phyloP scores from a whole-genome alignment of 2,888 invertebrate species.

The Lithophane semibrunnea region DNA sequence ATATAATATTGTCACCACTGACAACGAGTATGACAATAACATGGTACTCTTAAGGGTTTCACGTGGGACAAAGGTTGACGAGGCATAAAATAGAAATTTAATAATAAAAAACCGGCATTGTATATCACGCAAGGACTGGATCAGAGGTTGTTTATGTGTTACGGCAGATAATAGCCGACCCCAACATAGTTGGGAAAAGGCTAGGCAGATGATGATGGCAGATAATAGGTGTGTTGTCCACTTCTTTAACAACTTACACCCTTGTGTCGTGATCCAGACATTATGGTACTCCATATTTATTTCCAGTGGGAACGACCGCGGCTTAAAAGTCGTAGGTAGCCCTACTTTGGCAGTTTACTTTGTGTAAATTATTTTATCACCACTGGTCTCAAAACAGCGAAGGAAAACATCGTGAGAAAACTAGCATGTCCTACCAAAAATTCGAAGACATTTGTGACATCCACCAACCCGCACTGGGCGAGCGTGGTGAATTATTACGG shows the following conservation, averaged over 20 bases:
- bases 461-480: too few relatives aligned
- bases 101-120: constrained; percentile 14
- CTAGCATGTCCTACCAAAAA: neutral
- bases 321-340: neutral
- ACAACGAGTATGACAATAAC: constrained; percentile 25
- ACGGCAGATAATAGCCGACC: neutral
- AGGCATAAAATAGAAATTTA: constrained; percentile 38
- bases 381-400: too few relatives aligned
- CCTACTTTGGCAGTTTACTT: neutral
- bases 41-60: constrained; percentile 16
- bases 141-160: constrained; percentile 12
- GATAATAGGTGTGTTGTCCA: neutral
- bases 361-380: neutral
- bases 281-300: neutral
- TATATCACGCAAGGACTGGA: neutral
- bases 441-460: too few relatives aligned
- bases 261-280: neutral
- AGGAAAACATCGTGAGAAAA: neutral
- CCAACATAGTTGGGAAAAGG: neutral
- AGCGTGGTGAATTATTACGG: neutral
- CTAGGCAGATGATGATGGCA: neutral
- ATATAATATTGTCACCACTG: constrained; percentile 28
- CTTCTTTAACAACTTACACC: neutral
- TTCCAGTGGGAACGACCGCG: too few relatives aligned
- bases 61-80: constrained; percentile 13